Evolutionary conservation across 2,113 vertebrate genomes (phyloP).

Genomic region (Albula goreensis): DNA sequence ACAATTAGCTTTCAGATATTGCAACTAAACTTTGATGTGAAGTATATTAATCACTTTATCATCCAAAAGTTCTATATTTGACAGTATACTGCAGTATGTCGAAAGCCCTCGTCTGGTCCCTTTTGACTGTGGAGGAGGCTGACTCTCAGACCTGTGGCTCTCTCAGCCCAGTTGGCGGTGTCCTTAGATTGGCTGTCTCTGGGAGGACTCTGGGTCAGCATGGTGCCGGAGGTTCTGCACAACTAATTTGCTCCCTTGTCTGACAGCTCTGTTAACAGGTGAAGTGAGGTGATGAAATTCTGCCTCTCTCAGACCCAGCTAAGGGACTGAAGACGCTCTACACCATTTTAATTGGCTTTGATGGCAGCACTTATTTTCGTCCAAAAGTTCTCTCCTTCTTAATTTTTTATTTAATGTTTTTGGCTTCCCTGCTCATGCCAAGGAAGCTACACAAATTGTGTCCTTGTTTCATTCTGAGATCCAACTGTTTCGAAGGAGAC

Average conservation of each 20-base stretch:
- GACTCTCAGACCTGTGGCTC: no score
- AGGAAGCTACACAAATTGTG: not conserved
- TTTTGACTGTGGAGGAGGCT: no score
- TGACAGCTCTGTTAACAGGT: not conserved
- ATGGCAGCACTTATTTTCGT: slow-evolving; percentile 34
- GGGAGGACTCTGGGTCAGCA: not conserved
- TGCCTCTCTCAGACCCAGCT: slow-evolving; percentile 41
- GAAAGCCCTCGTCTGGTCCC: no score
- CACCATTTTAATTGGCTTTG: slow-evolving; percentile 48
- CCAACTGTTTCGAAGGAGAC: no score
- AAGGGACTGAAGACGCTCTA: slow-evolving; percentile 40
- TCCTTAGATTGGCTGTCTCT: not conserved
- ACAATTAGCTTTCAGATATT: no score
- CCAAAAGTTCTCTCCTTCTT: slow-evolving; percentile 17
- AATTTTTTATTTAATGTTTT: not conserved
- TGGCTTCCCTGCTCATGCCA: not conserved
- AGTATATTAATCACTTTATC: no score
- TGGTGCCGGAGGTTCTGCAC: not conserved
- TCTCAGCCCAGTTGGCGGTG: not conserved
- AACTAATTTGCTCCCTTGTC: not conserved
- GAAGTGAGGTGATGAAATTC: slow-evolving; percentile 54
- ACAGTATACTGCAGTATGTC: no score
- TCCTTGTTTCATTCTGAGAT: not conserved
- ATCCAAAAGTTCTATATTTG: no score
- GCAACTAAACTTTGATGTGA: no score